Evolutionary conservation across 2,888 invertebrate species (phyloP).

Genomic region (Diloba caeruleocephala): DNA sequence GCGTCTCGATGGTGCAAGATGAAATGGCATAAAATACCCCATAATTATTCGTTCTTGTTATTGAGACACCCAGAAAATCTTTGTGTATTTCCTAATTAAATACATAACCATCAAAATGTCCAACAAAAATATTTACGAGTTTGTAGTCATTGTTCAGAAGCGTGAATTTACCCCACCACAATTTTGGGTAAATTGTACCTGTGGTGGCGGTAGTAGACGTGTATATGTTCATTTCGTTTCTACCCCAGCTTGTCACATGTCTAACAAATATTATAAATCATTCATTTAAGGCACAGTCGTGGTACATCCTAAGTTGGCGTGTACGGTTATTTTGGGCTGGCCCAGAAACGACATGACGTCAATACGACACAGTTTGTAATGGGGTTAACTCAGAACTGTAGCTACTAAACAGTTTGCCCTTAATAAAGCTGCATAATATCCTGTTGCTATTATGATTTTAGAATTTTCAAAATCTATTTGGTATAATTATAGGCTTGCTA

Average conservation of each 20-base stretch:
- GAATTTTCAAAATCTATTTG: too few species aligned
- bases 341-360: slow-evolving; percentile 83
- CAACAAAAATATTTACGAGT: slow-evolving; percentile 15
- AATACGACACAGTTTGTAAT: slow-evolving; percentile 69
- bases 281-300: slow-evolving; percentile 36
- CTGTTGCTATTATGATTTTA: slow-evolving; percentile 1
- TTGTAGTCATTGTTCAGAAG: slow-evolving; percentile 11
- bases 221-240: slow-evolving; percentile 18
- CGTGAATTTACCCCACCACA: slow-evolving; percentile 4
- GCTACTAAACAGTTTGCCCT: slow-evolving; percentile 33
- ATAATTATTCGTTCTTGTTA: too few species aligned
- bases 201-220: slow-evolving; percentile 29
- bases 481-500: too few species aligned
- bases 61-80: too few species aligned
- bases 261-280: slow-evolving; percentile 19
- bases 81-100: too few species aligned
- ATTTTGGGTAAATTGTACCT: neutral
- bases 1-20: too few species aligned
- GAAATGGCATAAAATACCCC: too few species aligned
- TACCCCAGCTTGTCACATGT: slow-evolving; percentile 4
- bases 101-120: too few species aligned
- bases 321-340: slow-evolving; percentile 74
- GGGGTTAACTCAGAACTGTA: slow-evolving; percentile 50
- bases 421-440: slow-evolving; percentile 28
- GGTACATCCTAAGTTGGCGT: slow-evolving; percentile 48